phyloP scores from a whole-genome alignment of 2,888 invertebrate species.

The Lasioglossum calceatum region DNA sequence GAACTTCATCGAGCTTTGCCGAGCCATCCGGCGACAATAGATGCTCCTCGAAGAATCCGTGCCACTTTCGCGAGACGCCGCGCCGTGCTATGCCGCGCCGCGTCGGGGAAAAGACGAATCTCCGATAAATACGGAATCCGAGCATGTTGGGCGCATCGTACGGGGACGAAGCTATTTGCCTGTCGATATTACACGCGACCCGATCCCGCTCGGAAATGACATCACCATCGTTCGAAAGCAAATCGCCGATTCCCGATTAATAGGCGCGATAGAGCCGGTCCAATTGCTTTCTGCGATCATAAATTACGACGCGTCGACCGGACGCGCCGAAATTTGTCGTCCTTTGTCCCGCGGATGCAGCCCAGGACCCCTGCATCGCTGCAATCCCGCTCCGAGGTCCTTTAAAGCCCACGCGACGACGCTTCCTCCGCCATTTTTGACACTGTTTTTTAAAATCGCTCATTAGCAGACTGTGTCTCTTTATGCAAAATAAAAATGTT shows the following conservation, averaged over 20 bases:
- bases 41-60: slow-evolving; percentile 40
- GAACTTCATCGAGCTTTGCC: slow-evolving; percentile 63
- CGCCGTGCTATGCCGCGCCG: background rate
- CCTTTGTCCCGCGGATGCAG: slow-evolving; percentile 14
- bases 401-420: slow-evolving; percentile 13
- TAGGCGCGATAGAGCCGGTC: slow-evolving; percentile 28
- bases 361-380: background rate
- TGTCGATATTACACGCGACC: slow-evolving; percentile 47
- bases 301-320: slow-evolving; percentile 34
- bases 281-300: slow-evolving; percentile 49
- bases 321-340: slow-evolving; percentile 36
- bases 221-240: slow-evolving; percentile 30
- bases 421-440: no score
- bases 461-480: no score
- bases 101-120: slow-evolving; percentile 34
- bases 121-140: slow-evolving; percentile 40
- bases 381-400: slow-evolving; percentile 11
- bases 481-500: no score
- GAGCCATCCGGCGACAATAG: slow-evolving; percentile 65
- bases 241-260: slow-evolving; percentile 51
- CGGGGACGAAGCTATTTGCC: slow-evolving; percentile 36
- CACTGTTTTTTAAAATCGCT: no score
- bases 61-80: slow-evolving; percentile 40
- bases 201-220: slow-evolving; percentile 35
- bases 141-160: background rate